Percentiles rank a stretch among this genome's conserved stretches.
Evolutionary conservation across 2,888 invertebrate genomes (phyloP).

Genomic region (Chironomus tentans): DNA sequence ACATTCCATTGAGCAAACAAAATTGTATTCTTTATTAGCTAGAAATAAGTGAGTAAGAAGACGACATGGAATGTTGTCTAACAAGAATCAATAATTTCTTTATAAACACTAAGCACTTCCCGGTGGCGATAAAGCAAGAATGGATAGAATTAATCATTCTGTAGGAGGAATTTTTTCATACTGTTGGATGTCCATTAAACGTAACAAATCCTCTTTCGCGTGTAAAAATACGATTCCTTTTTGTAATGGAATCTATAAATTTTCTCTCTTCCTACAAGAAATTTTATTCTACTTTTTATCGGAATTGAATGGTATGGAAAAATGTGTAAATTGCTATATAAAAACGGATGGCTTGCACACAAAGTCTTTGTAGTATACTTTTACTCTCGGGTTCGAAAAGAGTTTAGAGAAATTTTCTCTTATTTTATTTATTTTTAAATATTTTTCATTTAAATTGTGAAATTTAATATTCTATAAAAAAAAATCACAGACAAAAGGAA

Average conservation of each 20-base stretch:
- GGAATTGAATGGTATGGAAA: neutral
- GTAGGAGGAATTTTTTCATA: neutral
- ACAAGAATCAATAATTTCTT: neutral
- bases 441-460: neutral
- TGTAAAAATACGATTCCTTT: neutral
- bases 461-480: neutral
- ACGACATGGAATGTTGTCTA: neutral
- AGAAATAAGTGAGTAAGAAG: too few relatives aligned
- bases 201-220: slow-evolving; percentile 1
- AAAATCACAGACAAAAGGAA: too few relatives aligned
- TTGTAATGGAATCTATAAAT: slow-evolving; percentile 22
- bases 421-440: neutral
- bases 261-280: slow-evolving; percentile 5
- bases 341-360: neutral
- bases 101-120: too few relatives aligned
- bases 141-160: neutral
- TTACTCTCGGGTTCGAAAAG: neutral
- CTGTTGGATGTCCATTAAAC: neutral
- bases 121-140: too few relatives aligned
- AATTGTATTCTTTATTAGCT: too few relatives aligned
- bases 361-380: slow-evolving; percentile 14
- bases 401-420: neutral
- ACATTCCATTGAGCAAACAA: too few relatives aligned
- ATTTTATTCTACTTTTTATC: neutral
- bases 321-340: neutral